Base-by-base conservation (phyloP, 2,113 vertebrate species). In the Glaucomys volans region DNA sequence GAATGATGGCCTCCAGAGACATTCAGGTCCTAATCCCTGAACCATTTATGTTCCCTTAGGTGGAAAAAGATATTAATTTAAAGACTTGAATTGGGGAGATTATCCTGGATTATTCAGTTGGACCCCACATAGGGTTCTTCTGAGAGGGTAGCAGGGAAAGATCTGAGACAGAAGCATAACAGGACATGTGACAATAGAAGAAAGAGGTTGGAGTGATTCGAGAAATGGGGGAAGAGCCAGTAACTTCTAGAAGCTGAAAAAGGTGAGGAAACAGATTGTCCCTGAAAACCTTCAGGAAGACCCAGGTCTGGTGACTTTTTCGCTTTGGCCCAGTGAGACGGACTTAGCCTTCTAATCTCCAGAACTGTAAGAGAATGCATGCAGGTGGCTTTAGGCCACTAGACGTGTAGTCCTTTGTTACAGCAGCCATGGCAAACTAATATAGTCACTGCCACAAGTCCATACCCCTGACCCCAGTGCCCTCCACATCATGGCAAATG, bases 21-120 rank as follows among this genome's bases (percentile, higher is more conserved):
- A 87, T 37, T 32, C 92, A 87, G 76, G 44, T 75, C 42, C 59
- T 84, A 94, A 80, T 57, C 2, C 26, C 40, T 66, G 10, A 85
- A 44, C 44, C 32, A 8, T 85, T 76, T 24, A 79, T 17, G n/a
- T 81, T 59, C n/a, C 26, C 50, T 93, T 62, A 22, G 59, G 44
- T 77, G 44, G 50, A 28, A 95, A 90, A 76, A 67, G 35, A 75
- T 44, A 59, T 35, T 89, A 80, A 82, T 74, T 86, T 83, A 59
- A 93, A 66, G 32, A 72, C 11, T 75, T 59, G 32, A 88, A 69
- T 47, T 47, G 37, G 47, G 44, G 20, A 67, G 22, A 32, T 35
- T 44, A 67, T 87, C 16, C 16, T 54, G 44, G 50, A 35, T 87
- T 87, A 84, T 69, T 79, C 26, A 12, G 20, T 47, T 62, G 16